phyloP scores from a whole-genome alignment of 2,113 vertebrate species.

The Dasypus novemcinctus region DNA sequence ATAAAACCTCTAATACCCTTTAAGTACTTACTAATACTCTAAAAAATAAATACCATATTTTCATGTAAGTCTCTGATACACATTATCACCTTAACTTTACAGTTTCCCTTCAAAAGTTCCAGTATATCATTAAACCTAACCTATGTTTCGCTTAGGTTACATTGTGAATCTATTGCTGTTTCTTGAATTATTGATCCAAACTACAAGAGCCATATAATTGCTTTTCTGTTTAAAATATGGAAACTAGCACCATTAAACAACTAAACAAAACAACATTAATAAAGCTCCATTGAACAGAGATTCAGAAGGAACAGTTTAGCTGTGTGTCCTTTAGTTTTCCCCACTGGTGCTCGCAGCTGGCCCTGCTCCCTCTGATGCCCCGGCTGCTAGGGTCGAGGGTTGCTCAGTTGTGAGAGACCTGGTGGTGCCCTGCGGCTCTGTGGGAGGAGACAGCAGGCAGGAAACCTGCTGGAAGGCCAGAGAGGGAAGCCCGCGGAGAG shows the following conservation, averaged over 20 bases:
- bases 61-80: not conserved
- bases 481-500: too few species aligned
- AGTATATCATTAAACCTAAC: not conserved
- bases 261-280: not conserved
- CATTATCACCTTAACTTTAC: not conserved
- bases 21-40: not conserved
- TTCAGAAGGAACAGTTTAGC: not conserved
- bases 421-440: not conserved
- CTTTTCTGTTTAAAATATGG: conserved; percentile 11
- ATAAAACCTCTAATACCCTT: not conserved
- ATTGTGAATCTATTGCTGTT: not conserved
- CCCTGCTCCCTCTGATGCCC: too few species aligned
- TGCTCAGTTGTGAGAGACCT: too few species aligned
- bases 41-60: not conserved
- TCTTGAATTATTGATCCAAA: not conserved
- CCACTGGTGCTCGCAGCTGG: not conserved
- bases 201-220: not conserved
- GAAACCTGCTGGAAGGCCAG: not conserved
- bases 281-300: not conserved
- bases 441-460: not conserved
- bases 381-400: too few species aligned
- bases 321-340: not conserved
- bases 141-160: not conserved
- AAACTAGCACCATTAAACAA: not conserved
- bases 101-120: not conserved